Evolutionary conservation across 2,113 vertebrate genomes (phyloP).

Genomic region (Carassius carassius): DNA sequence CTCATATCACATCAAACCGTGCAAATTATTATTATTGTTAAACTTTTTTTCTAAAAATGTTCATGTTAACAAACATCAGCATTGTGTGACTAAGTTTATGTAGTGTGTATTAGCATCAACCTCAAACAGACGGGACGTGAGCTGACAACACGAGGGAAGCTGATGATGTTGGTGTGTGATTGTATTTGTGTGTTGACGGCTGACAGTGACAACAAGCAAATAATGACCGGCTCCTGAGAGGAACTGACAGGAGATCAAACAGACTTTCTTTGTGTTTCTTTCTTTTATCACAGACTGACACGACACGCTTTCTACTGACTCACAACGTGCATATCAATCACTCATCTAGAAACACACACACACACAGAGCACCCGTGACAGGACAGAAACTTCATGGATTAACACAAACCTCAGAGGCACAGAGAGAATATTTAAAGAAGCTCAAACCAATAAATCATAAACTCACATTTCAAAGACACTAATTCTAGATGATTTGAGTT

Average conservation of each 20-base stretch:
- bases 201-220: constrained; percentile 2
- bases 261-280: not conserved
- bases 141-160: not conserved
- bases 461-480: not conserved
- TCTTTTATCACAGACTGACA: not conserved
- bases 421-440: not conserved
- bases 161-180: not conserved
- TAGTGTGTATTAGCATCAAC: too few species aligned
- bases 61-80: too few species aligned
- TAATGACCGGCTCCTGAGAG: not conserved
- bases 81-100: too few species aligned
- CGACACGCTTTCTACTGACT: not conserved
- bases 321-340: not conserved
- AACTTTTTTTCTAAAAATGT: too few species aligned
- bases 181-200: not conserved
- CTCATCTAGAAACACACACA: not conserved
- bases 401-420: not conserved
- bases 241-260: not conserved
- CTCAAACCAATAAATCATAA: not conserved
- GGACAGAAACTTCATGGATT: not conserved
- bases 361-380: not conserved
- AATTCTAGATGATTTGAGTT: not conserved
- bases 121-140: not conserved
- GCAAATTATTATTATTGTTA: too few species aligned
- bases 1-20: too few species aligned